Evolutionary conservation across 1,140 invertebrate species (phyloP).

Genomic region (Dysdera silvatica): DNA sequence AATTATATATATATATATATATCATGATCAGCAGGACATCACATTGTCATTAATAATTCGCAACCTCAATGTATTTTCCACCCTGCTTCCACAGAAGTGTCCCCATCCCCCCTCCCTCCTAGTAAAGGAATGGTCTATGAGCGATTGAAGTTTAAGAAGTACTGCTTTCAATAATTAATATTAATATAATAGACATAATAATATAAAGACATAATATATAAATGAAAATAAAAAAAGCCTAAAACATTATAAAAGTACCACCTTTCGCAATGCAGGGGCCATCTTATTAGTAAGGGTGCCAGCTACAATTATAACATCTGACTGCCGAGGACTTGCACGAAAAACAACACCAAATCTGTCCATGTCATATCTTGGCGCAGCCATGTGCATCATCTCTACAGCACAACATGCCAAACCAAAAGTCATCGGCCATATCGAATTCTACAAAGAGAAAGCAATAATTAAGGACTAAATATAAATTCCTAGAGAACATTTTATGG

Average conservation of each 20-base stretch:
- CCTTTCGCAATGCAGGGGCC: slow-evolving; percentile 89
- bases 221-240: too few species aligned
- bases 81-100: too few species aligned
- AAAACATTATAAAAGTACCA: slow-evolving; percentile 41
- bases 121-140: too few species aligned
- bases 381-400: slow-evolving; percentile 99
- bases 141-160: background rate
- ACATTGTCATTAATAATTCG: too few species aligned
- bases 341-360: slow-evolving; percentile 90
- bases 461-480: too few species aligned
- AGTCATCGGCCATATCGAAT: slow-evolving; percentile 89
- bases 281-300: slow-evolving; percentile 99
- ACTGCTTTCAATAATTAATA: background rate
- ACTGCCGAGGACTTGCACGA: slow-evolving; percentile 86
- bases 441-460: slow-evolving; percentile 47
- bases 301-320: slow-evolving; percentile 96
- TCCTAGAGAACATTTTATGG: too few species aligned
- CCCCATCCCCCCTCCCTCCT: too few species aligned
- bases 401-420: slow-evolving; percentile 97
- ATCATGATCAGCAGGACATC: too few species aligned
- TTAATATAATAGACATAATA: too few species aligned
- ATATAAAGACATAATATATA: too few species aligned
- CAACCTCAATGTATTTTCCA: too few species aligned
- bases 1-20: too few species aligned
- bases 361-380: slow-evolving; percentile 96